A percentile compares a stretch with the other conserved stretches of the same genome.
Conservation (phyloP, 64 coral and sea anemone genomes). For the Porites lutea region DNA sequence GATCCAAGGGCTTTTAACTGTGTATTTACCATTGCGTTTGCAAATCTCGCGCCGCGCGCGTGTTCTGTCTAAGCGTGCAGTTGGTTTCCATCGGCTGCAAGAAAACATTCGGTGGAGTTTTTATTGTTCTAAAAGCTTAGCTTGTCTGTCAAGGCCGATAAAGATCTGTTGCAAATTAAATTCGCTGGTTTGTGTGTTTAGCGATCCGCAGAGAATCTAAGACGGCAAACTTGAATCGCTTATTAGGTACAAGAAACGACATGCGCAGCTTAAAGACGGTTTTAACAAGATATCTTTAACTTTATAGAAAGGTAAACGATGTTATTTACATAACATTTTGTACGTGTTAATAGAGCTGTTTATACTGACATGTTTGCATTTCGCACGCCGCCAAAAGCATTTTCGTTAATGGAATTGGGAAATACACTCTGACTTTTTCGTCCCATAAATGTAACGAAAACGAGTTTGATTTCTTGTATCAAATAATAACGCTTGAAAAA, state of each 20-base stretch:
- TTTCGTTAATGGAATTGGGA: conserved; percentile 48
- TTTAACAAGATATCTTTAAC: conserved; percentile 45
- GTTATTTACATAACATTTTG: conserved; percentile 63
- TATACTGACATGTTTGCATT: conserved; percentile 44
- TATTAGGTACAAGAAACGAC: too few species aligned
- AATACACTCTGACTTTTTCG: conserved; percentile 41
- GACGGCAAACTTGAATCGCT: neutral
- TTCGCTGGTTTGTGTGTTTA: conserved; percentile 6
- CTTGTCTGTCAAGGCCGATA: conserved; percentile 44
- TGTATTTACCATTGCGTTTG: neutral
- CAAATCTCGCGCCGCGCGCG: neutral
- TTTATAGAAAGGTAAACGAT: conserved; percentile 40
- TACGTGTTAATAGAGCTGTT: conserved; percentile 53
- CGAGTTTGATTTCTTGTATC: conserved; percentile 11
- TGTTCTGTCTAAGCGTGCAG: neutral
- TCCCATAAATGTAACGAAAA: neutral
- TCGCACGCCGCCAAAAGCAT: conserved; percentile 13
- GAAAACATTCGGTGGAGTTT: conserved; percentile 1
- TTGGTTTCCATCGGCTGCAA: neutral
- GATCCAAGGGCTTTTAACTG: neutral
- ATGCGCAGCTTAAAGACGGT: conserved; percentile 24
- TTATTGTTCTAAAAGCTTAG: conserved; percentile 18
- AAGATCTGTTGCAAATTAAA: conserved; percentile 52
- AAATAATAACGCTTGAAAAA: neutral
- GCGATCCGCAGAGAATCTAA: neutral